Percentiles rank a stretch among this genome's conserved stretches.
phyloP scores from a whole-genome alignment of 2,113 vertebrate genomes.

The Catharus bicknelli region DNA sequence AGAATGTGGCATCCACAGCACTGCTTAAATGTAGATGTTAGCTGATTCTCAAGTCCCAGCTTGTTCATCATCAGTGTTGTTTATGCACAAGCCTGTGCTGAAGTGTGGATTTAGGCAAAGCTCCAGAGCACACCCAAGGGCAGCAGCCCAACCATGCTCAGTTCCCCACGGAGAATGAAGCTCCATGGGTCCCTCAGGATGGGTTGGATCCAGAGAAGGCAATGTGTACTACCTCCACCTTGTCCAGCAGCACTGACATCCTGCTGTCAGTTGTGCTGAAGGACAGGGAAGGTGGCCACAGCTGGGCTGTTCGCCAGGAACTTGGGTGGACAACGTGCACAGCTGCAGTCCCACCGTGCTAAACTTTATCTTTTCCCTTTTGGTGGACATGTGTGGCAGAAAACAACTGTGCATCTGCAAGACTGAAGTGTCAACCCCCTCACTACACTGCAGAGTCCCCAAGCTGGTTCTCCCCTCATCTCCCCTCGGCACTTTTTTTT shows the following conservation, averaged over 20 bases:
- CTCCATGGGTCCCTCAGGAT: not conserved
- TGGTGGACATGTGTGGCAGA: not conserved
- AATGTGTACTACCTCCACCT: fast-evolving
- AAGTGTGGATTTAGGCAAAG: conserved; percentile 49
- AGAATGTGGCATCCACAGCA: not conserved
- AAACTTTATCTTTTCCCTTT: not conserved
- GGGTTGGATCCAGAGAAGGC: not conserved
- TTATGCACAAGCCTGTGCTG: conserved; percentile 25
- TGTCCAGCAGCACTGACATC: not conserved
- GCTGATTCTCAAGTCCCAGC: conserved; percentile 14
- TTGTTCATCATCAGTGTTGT: conserved; percentile 11
- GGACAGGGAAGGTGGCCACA: not conserved
- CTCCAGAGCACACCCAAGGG: conserved; percentile 31
- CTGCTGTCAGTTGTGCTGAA: not conserved
- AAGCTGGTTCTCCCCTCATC: not conserved
- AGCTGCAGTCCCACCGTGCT: not conserved
- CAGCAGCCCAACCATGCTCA: not conserved
- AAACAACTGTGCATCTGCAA: not conserved
- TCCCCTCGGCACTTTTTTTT: not conserved
- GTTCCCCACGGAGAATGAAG: not conserved
- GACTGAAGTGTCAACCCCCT: not conserved
- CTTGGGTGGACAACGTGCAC: not conserved
- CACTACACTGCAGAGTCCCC: not conserved
- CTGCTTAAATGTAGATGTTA: not conserved
- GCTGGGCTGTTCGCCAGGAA: not conserved